Base-by-base conservation (phyloP, 2,797 vertebrate genomes). In the Silurus lanzhouensis region DNA sequence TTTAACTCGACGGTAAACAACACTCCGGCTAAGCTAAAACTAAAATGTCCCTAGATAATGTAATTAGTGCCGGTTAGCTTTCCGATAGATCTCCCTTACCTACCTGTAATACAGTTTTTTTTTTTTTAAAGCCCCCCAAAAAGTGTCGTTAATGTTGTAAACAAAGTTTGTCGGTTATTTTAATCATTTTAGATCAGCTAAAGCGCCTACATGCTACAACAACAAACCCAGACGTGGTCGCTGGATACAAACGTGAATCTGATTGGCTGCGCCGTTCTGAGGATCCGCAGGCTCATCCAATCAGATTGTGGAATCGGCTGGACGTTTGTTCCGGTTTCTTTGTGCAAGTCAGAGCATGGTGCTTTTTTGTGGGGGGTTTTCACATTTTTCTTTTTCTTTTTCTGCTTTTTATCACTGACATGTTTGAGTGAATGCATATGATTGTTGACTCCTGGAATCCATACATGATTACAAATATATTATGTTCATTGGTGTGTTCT, bases 251-350 rank as follows among this genome's bases (percentile, higher is more conserved):
- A 14, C 5, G 2, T 14, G 13, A 60, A 63, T 14, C 55, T 57
- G 81, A 82, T 86, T 86, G 80, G 84, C 19, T 61, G 6, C 19
- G 44, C 46, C 2, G 13, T 55, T n/a, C 13, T 57, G 81, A 83
- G 66, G 57, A 55, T 5, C 12, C 1, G 15, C 0, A 6, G 9
- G 20, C 7, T 61, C 17, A 9, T 10, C 85, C 85, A 86, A 86
- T 86, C 85, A 66, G n/a, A 64, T 52, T 81, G 31, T 8, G 46
- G 31, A 20, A 14, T 63, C 38, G 12, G 3, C 12, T 63, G 57
- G 75, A 60, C 10, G 76, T 1, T 14, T 0, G 3, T 25, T 64
- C 10, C 6, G 46, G 19, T 31, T 10, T 61, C 31, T 17, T 14
- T 17, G 67, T 44, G 17, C 17, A 70, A 7, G 25, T 17, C 25